A percentile compares a stretch with the other conserved stretches of the same genome.
Conservation (phyloP, 2,797 vertebrate species). For the Onychomys leucogaster region DNA sequence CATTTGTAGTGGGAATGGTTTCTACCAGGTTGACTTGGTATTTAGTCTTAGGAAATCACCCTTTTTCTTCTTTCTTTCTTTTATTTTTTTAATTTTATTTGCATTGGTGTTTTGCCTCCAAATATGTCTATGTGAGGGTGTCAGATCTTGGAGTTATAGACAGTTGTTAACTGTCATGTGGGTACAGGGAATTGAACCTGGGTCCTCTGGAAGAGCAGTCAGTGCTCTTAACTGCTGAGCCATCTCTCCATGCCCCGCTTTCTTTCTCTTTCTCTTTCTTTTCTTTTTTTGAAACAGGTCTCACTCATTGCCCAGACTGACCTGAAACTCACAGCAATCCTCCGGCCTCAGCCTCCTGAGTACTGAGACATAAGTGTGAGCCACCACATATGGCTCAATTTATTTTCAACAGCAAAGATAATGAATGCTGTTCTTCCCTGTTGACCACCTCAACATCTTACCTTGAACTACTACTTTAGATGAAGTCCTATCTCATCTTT, state of each 20-base stretch:
- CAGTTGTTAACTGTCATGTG: no score
- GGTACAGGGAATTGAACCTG: no score
- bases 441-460: neutral
- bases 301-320: neutral
- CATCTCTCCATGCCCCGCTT: no score
- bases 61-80: no score
- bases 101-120: no score
- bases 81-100: no score
- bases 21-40: slow-evolving; percentile 1
- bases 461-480: neutral
- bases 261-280: no score
- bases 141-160: no score
- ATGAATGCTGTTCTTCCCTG: neutral
- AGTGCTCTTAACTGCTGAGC: no score
- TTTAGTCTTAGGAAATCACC: slow-evolving; percentile 11
- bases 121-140: no score
- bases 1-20: neutral
- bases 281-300: neutral
- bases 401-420: slow-evolving; percentile 58
- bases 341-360: neutral
- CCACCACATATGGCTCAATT: neutral
- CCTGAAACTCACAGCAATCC: neutral
- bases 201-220: no score
- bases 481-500: neutral
- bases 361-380: neutral